A percentile compares a stretch with the other conserved stretches of the same genome.
These are phyloP conservation scores for Sula dactylatra DNA, from an alignment of 2,113 vertebrate species.

Conservation along the genomic window DNA sequence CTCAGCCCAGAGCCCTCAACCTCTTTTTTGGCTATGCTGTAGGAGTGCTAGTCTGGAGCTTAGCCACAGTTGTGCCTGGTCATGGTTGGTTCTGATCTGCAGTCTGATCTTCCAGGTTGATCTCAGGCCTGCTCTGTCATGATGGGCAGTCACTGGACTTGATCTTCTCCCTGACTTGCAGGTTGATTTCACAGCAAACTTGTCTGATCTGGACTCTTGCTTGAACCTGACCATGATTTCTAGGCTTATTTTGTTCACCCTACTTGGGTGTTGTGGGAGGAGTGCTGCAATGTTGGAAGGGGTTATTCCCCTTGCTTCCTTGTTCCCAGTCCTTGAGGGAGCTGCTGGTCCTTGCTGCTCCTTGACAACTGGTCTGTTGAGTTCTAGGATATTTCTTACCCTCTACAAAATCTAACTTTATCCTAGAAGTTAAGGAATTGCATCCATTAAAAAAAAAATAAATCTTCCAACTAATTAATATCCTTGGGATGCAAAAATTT, in stretches of 20 bases:
- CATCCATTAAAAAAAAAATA: background rate
- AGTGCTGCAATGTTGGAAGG: background rate
- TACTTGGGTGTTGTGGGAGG: background rate
- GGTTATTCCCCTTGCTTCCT: background rate
- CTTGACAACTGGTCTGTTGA: background rate
- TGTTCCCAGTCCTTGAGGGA: background rate
- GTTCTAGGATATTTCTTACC: background rate
- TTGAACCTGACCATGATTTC: background rate
- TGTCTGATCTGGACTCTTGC: background rate
- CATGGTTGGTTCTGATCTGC: background rate
- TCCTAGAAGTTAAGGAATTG: background rate
- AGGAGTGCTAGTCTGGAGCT: background rate
- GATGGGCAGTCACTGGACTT: background rate
- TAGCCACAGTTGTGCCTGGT: background rate
- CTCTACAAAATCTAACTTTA: background rate
- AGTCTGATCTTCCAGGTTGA: background rate
- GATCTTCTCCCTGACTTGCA: background rate
- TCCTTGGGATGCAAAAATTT: background rate
- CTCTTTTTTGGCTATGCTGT: background rate
- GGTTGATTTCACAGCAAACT: background rate
- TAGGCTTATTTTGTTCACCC: background rate
- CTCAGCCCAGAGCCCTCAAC: background rate
- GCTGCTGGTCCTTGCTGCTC: background rate
- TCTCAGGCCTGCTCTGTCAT: background rate
- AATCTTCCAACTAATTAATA: background rate